phyloP scores from a whole-genome alignment of 2,797 vertebrate species.

The Thripadectes ignobilis region DNA sequence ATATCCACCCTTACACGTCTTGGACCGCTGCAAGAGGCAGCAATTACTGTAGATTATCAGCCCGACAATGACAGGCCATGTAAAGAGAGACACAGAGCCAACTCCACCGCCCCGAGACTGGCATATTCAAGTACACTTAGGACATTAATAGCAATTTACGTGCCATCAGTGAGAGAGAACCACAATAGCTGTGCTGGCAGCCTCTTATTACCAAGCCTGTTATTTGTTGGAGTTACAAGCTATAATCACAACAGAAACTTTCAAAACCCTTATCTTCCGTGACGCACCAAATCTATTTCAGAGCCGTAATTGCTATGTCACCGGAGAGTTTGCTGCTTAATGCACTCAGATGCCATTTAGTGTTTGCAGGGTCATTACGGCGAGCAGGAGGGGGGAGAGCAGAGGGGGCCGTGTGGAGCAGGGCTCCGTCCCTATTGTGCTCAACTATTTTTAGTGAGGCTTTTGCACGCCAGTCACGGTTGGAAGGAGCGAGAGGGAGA shows the following conservation, averaged over 20 bases:
- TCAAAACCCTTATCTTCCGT: constrained; percentile 86
- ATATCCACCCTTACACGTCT: constrained; percentile 21
- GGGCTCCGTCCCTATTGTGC: constrained; percentile 33
- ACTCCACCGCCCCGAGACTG: constrained; percentile 85
- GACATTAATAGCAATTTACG: constrained; percentile 96
- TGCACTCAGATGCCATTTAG: constrained; percentile 85
- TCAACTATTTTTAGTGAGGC: constrained; percentile 38
- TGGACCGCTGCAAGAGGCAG: constrained; percentile 85
- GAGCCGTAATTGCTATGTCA: constrained; percentile 93
- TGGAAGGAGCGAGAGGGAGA: background rate
- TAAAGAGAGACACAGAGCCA: constrained; percentile 87
- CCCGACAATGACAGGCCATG: constrained; percentile 80
- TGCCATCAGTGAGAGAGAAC: constrained; percentile 88
- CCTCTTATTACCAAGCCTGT: constrained; percentile 98
- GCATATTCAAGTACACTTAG: constrained; percentile 93
- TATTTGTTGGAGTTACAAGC: constrained; percentile 95
- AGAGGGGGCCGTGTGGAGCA: background rate
- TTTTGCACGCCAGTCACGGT: background rate
- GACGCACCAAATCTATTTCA: constrained; percentile 94
- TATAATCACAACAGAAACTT: constrained; percentile 95
- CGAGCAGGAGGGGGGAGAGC: constrained; percentile 61
- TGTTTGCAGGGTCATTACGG: constrained; percentile 83
- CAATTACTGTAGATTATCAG: constrained; percentile 87
- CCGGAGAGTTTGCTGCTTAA: constrained; percentile 83
- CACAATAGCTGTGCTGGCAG: constrained; percentile 88